Evolutionary conservation across 2,113 vertebrate genomes (phyloP).

Genomic region (Anolis carolinensis): DNA sequence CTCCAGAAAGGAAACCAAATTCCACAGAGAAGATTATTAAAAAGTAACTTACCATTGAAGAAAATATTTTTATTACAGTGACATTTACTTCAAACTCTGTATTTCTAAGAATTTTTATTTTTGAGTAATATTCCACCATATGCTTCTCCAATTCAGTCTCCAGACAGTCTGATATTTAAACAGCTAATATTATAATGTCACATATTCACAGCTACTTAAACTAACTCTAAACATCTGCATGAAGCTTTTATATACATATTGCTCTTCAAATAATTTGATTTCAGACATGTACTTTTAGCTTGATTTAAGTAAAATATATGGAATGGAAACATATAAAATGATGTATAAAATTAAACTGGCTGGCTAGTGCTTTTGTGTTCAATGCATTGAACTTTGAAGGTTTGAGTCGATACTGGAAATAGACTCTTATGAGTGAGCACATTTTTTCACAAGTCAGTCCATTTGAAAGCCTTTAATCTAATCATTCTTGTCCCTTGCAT

Average conservation of each 20-base stretch:
- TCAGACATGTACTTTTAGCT: background rate
- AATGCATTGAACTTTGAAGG: background rate
- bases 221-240: constrained; percentile 45
- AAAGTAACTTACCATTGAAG: constrained; percentile 32
- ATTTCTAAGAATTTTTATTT: constrained; percentile 66
- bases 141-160: constrained; percentile 41
- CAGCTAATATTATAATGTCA: constrained; percentile 41
- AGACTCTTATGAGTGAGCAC: background rate
- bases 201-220: constrained; percentile 27
- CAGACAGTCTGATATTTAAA: constrained; percentile 33
- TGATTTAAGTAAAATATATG: constrained; percentile 9
- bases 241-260: constrained; percentile 31
- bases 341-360: constrained; percentile 26
- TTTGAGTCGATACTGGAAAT: constrained; percentile 11
- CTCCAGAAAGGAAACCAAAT: constrained; percentile 57
- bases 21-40: constrained; percentile 41
- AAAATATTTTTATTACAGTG: constrained; percentile 53
- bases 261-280: constrained; percentile 23
- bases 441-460: constrained; percentile 18
- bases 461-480: constrained; percentile 21
- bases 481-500: constrained; percentile 24
- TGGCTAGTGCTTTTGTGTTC: constrained; percentile 20
- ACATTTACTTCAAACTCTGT: constrained; percentile 53
- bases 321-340: constrained; percentile 13
- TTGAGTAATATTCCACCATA: constrained; percentile 44